Percentiles rank a stretch among this genome's conserved stretches.
Conservation (phyloP, 2,797 vertebrate species). For the Cetoscarus ocellatus region DNA sequence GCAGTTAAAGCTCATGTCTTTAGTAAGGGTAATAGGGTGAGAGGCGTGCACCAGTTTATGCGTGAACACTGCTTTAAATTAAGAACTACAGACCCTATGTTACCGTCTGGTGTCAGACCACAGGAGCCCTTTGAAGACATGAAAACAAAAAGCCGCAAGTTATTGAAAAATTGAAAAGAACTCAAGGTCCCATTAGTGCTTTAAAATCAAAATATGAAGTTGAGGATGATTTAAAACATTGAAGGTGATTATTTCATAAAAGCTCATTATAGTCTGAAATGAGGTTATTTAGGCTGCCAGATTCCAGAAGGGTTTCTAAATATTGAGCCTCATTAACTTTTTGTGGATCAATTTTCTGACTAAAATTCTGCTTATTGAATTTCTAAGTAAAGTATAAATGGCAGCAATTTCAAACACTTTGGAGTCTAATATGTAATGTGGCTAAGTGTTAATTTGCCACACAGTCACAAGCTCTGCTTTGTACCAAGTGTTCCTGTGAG, state of each 20-base stretch:
- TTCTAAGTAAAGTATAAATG: constrained; percentile 26
- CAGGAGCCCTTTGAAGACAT: constrained; percentile 1
- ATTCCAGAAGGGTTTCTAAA: constrained; percentile 32
- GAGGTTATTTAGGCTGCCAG: constrained; percentile 26
- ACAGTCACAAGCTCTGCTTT: neutral
- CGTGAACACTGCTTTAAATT: constrained; percentile 40
- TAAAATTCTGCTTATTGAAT: constrained; percentile 15
- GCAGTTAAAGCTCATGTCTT: constrained; percentile 62
- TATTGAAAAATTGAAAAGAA: constrained; percentile 7
- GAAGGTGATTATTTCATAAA: constrained; percentile 28
- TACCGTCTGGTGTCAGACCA: constrained; percentile 15
- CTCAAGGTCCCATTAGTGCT: constrained; percentile 33
- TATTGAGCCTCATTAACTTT: constrained; percentile 46
- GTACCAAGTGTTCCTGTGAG: neutral
- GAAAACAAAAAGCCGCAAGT: constrained; percentile 1
- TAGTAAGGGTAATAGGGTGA: constrained; percentile 49
- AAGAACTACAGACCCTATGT: constrained; percentile 15
- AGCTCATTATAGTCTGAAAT: constrained; percentile 44
- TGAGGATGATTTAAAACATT: constrained; percentile 16
- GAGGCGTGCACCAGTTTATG: constrained; percentile 24
- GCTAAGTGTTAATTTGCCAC: neutral
- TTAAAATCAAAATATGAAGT: constrained; percentile 32
- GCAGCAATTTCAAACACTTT: constrained; percentile 5
- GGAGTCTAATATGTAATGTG: constrained; percentile 1
- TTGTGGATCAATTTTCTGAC: constrained; percentile 47